phyloP scores from a whole-genome alignment of 1,140 invertebrate species.

The Gerris buenoi region DNA sequence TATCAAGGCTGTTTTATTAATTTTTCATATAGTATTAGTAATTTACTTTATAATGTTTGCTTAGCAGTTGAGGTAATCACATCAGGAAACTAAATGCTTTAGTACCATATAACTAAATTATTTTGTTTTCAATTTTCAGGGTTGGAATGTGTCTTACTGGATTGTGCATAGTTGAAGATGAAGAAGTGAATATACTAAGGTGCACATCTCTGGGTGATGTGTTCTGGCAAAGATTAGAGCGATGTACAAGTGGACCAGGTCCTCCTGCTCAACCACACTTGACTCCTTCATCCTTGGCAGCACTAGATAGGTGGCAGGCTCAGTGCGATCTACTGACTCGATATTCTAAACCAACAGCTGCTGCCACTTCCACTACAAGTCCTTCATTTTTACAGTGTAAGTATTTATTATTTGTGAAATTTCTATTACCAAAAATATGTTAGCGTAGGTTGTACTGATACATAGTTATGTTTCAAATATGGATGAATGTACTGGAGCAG shows the following conservation, averaged over 20 bases:
- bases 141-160: constrained; percentile 1
- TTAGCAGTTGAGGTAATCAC: too few species aligned
- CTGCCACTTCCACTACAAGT: background rate
- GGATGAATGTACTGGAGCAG: too few species aligned
- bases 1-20: too few species aligned
- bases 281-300: background rate
- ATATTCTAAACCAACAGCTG: background rate
- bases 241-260: background rate
- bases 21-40: too few species aligned
- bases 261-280: background rate
- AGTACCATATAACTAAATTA: too few species aligned
- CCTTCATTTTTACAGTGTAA: background rate
- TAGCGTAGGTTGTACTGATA: too few species aligned
- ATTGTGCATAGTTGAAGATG: background rate
- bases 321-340: background rate
- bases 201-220: background rate
- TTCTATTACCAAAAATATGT: too few species aligned
- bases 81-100: too few species aligned
- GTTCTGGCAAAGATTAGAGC: background rate
- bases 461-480: too few species aligned
- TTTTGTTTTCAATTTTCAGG: background rate
- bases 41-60: too few species aligned
- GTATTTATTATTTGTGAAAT: too few species aligned
- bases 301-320: background rate
- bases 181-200: background rate